Base-by-base conservation (phyloP, 2,797 vertebrate genomes). In the Scarus forsteni region DNA sequence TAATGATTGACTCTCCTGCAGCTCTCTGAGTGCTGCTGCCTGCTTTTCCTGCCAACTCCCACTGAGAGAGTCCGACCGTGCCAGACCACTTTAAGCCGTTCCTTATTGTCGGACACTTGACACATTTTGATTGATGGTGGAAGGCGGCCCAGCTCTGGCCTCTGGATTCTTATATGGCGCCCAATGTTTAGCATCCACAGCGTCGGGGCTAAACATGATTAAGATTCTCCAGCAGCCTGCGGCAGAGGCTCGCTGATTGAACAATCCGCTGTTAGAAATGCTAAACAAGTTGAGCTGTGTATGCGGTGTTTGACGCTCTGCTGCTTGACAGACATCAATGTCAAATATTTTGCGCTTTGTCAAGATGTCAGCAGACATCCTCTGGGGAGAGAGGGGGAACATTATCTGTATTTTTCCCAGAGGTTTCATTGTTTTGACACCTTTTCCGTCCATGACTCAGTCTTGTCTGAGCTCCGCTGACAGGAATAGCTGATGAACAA, bases 281-380 rank as follows among this genome's bases (percentile, higher is more conserved):
- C 84, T 84, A 80, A 87, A 84, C 68, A 85, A 80, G 75, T 77
- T 48, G 90, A 90, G 82, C 87, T 86, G 80, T 85, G 78, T 83
- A 90, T 90, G 93, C 81, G 68, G 56, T 68, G 63, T 77, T 71
- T 72, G 90, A 89, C 86, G 51, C 92, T 89, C 91, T 83, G 88
- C 87, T 93, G 90, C 93, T 95, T 96, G 96, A 96, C 96, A 97
- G 94, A 92, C 92, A 89, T 97, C 95, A 95, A 90, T 95, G 95
- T 98, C 95, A 95, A 90, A 94, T 88, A 85, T 95, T 75, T 78
- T 69, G 93, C 90, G 85, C 93, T 92, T 95, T 95, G 96, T 97
- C 96, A 96, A 94, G 95, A 94, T 86, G 84, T 94, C 93, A 93
- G 91, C 93, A 94, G 95, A 95, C 92, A 94, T 96, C 94, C 94